These are phyloP conservation scores for Melitaea athalia DNA, from an alignment of 2,888 invertebrate genomes.

Conservation along the genomic window DNA sequence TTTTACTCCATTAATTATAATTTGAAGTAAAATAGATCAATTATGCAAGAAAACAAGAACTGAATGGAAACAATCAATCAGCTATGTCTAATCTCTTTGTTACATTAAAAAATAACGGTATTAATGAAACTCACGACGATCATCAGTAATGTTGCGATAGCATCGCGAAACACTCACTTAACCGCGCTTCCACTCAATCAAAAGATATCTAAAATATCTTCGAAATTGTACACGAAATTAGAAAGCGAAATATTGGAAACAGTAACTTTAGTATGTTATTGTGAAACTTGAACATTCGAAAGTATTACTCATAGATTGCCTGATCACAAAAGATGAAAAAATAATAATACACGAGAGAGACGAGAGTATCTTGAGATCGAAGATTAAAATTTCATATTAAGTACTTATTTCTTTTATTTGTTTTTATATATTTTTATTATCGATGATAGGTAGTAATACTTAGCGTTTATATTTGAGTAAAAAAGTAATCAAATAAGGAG, in stretches of 20 bases:
- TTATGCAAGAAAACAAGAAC: not conserved
- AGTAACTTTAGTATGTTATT: conserved; percentile 4
- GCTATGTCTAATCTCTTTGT: conserved; percentile 16
- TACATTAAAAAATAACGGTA: conserved; percentile 16
- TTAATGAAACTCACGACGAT: conserved; percentile 15
- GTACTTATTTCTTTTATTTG: too few species aligned
- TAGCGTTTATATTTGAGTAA: not conserved
- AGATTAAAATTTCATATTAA: too few species aligned
- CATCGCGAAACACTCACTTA: conserved; percentile 14
- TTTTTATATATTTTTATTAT: too few species aligned
- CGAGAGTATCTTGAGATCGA: not conserved
- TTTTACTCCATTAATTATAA: not conserved
- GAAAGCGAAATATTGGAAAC: conserved; percentile 12
- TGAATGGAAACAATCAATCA: conserved; percentile 11
- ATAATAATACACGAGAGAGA: too few species aligned
- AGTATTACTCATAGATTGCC: not conserved
- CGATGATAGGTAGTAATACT: too few species aligned
- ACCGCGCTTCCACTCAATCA: conserved; percentile 22
- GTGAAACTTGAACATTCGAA: conserved; percentile 10
- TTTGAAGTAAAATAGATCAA: not conserved
- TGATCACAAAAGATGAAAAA: not conserved
- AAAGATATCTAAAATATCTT: conserved; percentile 25
- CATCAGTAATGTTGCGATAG: conserved; percentile 14
- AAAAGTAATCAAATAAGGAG: not conserved
- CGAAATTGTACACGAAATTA: conserved; percentile 15